Base-by-base conservation (phyloP, 2,888 invertebrate species). In the Lasioglossum morio region DNA sequence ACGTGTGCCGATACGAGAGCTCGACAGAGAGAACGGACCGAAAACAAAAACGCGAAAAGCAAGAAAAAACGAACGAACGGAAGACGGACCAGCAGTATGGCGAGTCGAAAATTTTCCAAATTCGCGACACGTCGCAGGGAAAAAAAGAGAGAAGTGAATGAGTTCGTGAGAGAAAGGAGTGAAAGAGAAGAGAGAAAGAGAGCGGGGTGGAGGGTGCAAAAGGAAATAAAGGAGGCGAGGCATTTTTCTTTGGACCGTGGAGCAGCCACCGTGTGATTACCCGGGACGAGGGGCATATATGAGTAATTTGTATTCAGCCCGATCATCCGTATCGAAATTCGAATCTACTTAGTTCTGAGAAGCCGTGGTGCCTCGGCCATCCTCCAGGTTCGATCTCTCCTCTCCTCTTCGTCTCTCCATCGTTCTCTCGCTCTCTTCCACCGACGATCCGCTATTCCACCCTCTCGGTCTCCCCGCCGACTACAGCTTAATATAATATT, bases 271-370 rank as follows among this genome's bases (percentile, higher is more conserved):
- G 95, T 94, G 94, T 95, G 95, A 95, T 95, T 95, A 95, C 94
- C 93, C 91, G 88, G 90, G 93, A 92, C 91, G 93, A 91, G 92
- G 92, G 92, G 94, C 92, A 95, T 94, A 94, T 95, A 94, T 94
- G 94, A 95, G 95, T 95, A 95, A 95, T 95, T 95, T 95, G 95
- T 95, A 95, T 95, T 95, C 95, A 95, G 95, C 94, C 94, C 94
- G 95, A 95, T 95, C 95, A 95, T 95, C 95, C 95, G 95, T 95
- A 95, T 95, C 95, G 94, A 95, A 95, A 95, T 95, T 95, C 95
- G 94, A 95, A 95, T 95, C 95, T 95, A 95, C 95, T 95, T 95
- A 95, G 95, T 95, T 95, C 95, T 95, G 94, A 95, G 95, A 95
- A 95, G 94, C 93, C 88, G 89, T 88, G 91, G 90, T 91, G 89